Conservation (phyloP, 1,140 invertebrate species). For the Leucophenga varia region DNA sequence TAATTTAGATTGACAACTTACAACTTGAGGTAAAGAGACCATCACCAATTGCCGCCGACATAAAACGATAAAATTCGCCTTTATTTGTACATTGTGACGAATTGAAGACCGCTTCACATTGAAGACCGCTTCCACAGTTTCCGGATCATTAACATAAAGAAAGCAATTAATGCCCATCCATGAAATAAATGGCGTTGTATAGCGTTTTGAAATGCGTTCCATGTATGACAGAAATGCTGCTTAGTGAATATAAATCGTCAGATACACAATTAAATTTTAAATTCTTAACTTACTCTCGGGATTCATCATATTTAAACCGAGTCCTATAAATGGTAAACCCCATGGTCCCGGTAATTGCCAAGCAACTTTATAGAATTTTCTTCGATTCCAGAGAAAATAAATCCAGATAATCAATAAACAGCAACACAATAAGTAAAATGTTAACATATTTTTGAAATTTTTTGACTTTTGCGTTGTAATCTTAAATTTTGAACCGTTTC, state of each 20-base stretch:
- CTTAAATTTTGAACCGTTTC: too few species aligned
- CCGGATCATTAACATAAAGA: slow-evolving; percentile 48
- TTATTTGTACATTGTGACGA: slow-evolving; percentile 48
- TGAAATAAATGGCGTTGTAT: slow-evolving; percentile 41
- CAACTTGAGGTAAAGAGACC: slow-evolving; percentile 48
- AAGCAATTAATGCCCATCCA: slow-evolving; percentile 52
- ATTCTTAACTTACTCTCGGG: slow-evolving; percentile 36
- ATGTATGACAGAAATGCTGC: slow-evolving; percentile 43
- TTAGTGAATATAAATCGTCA: neutral
- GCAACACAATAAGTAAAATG: slow-evolving; percentile 27
- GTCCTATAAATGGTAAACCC: slow-evolving; percentile 42
- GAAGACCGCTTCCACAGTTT: slow-evolving; percentile 43
- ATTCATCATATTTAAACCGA: slow-evolving; percentile 50
- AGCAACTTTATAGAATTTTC: slow-evolving; percentile 36
- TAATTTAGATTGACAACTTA: slow-evolving; percentile 14
- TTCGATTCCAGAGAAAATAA: slow-evolving; percentile 44
- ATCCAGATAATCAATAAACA: slow-evolving; percentile 35
- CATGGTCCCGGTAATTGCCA: slow-evolving; percentile 37
- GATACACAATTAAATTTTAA: neutral
- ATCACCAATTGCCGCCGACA: slow-evolving; percentile 46
- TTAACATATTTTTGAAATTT: slow-evolving; percentile 39
- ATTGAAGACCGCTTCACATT: slow-evolving; percentile 49
- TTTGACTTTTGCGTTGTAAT: neutral
- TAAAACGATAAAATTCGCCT: slow-evolving; percentile 45
- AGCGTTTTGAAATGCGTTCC: slow-evolving; percentile 31